Conservation (phyloP, 2,113 vertebrate genomes). For the Zeus faber region DNA sequence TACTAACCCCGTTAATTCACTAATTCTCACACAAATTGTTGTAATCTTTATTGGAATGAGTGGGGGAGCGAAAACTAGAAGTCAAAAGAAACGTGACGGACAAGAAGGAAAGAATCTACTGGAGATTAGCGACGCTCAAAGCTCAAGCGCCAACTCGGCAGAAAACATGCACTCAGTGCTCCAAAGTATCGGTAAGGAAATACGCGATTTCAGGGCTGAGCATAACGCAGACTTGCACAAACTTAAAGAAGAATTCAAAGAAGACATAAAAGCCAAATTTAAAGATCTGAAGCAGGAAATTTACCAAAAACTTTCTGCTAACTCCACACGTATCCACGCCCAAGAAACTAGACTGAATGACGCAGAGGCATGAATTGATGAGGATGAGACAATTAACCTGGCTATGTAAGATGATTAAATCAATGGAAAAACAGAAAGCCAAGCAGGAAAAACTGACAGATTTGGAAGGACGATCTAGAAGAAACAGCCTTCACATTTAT, state of each 20-base stretch:
- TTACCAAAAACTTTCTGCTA: neutral
- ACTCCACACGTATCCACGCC: neutral
- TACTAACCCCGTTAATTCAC: neutral
- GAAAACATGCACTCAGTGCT: too few species aligned
- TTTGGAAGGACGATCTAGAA: too few species aligned
- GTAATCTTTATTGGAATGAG: conserved; percentile 3
- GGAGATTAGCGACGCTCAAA: neutral
- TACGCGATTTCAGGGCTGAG: too few species aligned
- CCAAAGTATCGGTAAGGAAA: too few species aligned
- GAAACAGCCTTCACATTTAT: too few species aligned
- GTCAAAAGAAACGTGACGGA: neutral
- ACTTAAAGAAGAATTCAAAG: neutral
- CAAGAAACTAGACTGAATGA: conserved; percentile 1
- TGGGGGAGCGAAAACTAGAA: neutral
- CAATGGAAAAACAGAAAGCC: too few species aligned
- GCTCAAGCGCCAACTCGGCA: too few species aligned
- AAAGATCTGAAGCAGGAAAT: neutral
- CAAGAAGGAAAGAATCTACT: neutral
- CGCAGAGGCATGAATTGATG: neutral
- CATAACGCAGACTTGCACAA: too few species aligned
- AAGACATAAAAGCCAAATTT: too few species aligned
- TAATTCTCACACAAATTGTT: neutral
- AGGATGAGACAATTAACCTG: neutral
- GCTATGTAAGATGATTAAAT: conserved; percentile 1
- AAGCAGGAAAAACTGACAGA: too few species aligned